Percentiles rank a stretch among this genome's conserved stretches.
Conservation (phyloP, 2,113 vertebrate species). For the Copsychus sechellarum region DNA sequence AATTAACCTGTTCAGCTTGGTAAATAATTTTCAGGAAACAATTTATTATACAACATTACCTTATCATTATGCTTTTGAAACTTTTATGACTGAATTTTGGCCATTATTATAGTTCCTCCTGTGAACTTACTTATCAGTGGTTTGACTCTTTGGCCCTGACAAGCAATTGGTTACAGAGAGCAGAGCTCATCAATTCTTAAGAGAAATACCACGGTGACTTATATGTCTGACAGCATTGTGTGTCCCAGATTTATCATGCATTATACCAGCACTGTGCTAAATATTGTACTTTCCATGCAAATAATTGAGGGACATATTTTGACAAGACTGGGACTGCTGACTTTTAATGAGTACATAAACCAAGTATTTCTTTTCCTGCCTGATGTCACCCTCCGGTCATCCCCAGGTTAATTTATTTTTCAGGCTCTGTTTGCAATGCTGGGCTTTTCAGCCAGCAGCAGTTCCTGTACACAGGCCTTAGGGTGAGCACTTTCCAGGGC, state of each 20-base stretch:
- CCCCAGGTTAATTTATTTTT: background rate
- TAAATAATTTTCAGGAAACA: background rate
- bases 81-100: background rate
- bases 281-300: background rate
- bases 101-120: background rate
- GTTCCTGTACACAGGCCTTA: background rate
- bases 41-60: background rate
- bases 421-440: background rate
- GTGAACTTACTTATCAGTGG: background rate
- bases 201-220: background rate
- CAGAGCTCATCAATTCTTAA: background rate
- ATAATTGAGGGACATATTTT: background rate
- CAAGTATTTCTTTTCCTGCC: background rate
- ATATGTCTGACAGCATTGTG: background rate
- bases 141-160: background rate
- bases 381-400: background rate
- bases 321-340: background rate
- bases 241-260: background rate
- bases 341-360: background rate
- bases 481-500: background rate
- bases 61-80: background rate
- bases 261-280: background rate
- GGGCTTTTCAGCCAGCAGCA: background rate
- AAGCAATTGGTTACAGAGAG: background rate
- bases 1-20: background rate